Evolutionary conservation across 2,113 vertebrate species (phyloP), one percentile per base, ranked within the genome.

Genomic region (Heterotilapia buettikoferi): DNA sequence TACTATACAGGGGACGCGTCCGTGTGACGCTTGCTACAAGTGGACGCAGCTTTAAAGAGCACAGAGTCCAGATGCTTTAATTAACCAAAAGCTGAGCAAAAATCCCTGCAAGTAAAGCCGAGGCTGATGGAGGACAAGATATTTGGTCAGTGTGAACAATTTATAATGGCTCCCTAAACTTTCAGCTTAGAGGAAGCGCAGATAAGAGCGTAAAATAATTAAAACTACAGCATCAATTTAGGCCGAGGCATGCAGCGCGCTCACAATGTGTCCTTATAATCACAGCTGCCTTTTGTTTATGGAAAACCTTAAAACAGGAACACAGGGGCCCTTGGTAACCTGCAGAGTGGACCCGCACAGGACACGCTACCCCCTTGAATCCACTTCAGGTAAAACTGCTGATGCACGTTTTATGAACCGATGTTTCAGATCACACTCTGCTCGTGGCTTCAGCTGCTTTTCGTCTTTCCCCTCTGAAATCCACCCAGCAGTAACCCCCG

Each of bases 161-260:
- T 2, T 52, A 80, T 73, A 84, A 59, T 86, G 45, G 40, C 80
- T 31, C 13, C 80, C 36, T 84, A 85, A 84, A 92, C 78, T 61
- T 84, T 85, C 83, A 88, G 86, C 61, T 66, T 61, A 63, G 38
- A 89, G 43, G 84, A 80, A 66, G 26, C 54, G 29, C 16, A 84
- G 87, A 90, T 90, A 83, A 90, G 83, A 26, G 21, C 26, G 33
- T 71, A 71, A 90, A 31, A 50, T 86, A 84, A 86, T 89, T 89
- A 86, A 89, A 90, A 92, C 10, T 80, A 88, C 76, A 40, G 54
- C 36, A 88, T 90, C 86, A 71, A 29, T 68, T 90, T 59, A 89
- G 36, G 73, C 24, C 11, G 18, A 78, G 63, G 36, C 52, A 85
- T 56, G 80, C 71, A n/a, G 18, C 50, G 82, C 14, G 57, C 84